Conservation (phyloP, 2,797 vertebrate genomes). For the Masticophis lateralis region DNA sequence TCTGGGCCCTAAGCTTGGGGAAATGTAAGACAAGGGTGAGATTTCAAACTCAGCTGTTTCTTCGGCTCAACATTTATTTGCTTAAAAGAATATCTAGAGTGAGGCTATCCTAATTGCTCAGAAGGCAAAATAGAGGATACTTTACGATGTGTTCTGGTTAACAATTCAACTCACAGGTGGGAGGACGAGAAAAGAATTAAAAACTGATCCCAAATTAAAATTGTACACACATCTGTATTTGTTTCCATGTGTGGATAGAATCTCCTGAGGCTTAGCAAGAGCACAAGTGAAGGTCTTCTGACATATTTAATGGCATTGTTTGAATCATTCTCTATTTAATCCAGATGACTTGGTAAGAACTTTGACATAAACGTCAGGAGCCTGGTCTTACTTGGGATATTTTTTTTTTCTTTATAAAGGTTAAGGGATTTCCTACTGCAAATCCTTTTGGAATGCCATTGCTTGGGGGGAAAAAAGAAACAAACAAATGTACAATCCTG, state of each 20-base stretch:
- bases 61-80: background rate
- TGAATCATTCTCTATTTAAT: conserved; percentile 45
- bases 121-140: background rate
- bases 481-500: conserved; percentile 54
- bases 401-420: conserved; percentile 40
- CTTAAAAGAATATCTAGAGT: background rate
- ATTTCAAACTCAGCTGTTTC: background rate
- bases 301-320: conserved; percentile 57
- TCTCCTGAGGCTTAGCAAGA: conserved; percentile 24
- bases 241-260: conserved; percentile 2
- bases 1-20: background rate
- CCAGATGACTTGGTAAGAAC: conserved; percentile 33
- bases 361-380: conserved; percentile 48
- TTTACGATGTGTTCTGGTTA: background rate
- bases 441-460: conserved; percentile 59
- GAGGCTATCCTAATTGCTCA: background rate
- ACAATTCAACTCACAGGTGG: background rate
- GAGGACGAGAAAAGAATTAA: background rate
- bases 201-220: conserved; percentile 2
- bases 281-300: conserved; percentile 30
- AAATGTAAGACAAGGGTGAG: background rate
- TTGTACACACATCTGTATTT: conserved; percentile 24
- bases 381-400: conserved; percentile 46
- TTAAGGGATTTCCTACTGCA: conserved; percentile 58
- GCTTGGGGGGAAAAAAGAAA: background rate